Percentiles rank a stretch among this genome's conserved stretches.
These are phyloP conservation scores for Thymallus thymallus DNA, from an alignment of 2,113 vertebrate genomes.

Conservation along the genomic window DNA sequence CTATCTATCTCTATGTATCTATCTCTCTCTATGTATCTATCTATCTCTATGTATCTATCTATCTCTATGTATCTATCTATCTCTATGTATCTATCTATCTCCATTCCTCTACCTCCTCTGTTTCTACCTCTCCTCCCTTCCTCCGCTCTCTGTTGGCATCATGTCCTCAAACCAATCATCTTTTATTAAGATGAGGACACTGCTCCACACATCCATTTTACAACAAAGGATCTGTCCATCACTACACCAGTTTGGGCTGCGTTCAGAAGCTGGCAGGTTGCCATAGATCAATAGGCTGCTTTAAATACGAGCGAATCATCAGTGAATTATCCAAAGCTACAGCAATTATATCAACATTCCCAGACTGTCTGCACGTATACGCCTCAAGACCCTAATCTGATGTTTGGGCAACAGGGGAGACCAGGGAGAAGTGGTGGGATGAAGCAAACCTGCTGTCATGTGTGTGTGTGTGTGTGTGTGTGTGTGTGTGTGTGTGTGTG, in stretches of 20 bases:
- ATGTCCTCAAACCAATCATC: constrained; percentile 12
- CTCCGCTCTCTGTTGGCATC: not conserved
- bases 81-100: too few species aligned
- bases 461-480: not conserved
- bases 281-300: constrained; percentile 12
- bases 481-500: constrained; percentile 1
- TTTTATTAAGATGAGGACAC: too few species aligned
- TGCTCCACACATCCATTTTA: too few species aligned
- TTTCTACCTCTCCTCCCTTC: constrained; percentile 1
- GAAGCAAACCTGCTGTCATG: too few species aligned
- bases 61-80: too few species aligned
- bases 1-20: too few species aligned
- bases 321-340: constrained; percentile 31
- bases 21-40: too few species aligned
- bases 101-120: too few species aligned
- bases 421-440: constrained; percentile 15
- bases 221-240: constrained; percentile 13
- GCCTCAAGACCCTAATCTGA: constrained; percentile 23
- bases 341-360: constrained; percentile 35
- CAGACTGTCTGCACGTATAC: not conserved
- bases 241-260: constrained; percentile 5
- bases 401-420: constrained; percentile 52
- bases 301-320: constrained; percentile 37
- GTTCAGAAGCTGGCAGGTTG: constrained; percentile 40
- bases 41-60: too few species aligned